Evolutionary conservation across 2,113 vertebrate species (phyloP).

Genomic region (Paramisgurnus dabryanus): DNA sequence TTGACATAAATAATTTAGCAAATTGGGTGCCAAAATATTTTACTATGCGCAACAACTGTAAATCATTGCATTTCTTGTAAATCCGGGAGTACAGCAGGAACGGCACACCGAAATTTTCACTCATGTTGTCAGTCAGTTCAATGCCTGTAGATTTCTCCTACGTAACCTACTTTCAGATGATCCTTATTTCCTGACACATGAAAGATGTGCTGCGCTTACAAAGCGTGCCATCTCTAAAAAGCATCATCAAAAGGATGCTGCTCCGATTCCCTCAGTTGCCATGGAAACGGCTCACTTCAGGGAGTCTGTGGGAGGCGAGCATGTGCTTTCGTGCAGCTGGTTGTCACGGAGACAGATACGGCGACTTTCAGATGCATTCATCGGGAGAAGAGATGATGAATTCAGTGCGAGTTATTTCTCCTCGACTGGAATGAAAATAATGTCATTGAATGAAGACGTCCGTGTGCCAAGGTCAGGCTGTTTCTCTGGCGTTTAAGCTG

Average conservation of each 20-base stretch:
- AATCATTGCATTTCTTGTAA: neutral
- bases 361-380: constrained; percentile 78
- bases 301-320: constrained; percentile 61
- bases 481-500: constrained; percentile 72
- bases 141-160: constrained; percentile 51
- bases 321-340: constrained; percentile 66
- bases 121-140: neutral
- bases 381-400: constrained; percentile 65
- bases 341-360: constrained; percentile 73
- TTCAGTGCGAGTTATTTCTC: constrained; percentile 68
- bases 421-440: constrained; percentile 67
- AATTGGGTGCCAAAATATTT: too few relatives aligned
- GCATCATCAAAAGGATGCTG: constrained; percentile 71
- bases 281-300: constrained; percentile 76
- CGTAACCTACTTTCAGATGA: constrained; percentile 23
- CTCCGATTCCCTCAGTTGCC: constrained; percentile 64
- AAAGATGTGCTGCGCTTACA: constrained; percentile 17
- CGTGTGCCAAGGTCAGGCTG: constrained; percentile 69
- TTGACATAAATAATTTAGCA: too few relatives aligned
- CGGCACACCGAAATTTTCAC: too few relatives aligned
- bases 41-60: neutral
- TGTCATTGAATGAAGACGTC: constrained; percentile 65
- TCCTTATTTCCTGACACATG: constrained; percentile 10
- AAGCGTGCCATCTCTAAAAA: constrained; percentile 65
- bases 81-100: neutral